Evolutionary conservation across 1,140 invertebrate species (phyloP), one percentile per base, ranked within the genome.

Genomic region (Anagrus nilaparvatae): DNA sequence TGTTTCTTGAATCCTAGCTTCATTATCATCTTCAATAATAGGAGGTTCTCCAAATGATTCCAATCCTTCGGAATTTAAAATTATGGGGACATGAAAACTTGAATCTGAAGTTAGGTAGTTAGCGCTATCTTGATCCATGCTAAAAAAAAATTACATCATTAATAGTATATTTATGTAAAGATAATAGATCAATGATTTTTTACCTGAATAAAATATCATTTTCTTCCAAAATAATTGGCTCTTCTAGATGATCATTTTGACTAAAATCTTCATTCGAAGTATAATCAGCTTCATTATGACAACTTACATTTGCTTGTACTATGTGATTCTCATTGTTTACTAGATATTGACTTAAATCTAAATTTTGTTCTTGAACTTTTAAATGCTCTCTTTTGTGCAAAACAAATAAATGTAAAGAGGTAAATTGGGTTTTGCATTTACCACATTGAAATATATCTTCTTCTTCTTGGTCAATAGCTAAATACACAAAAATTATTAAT

Each of bases 361-460:
- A 55, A 2, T 55, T 56, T 41, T 65, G 50, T 9, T 66, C 60
- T 44, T 54, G 53, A 21, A 59, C 38, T 40, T 65, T 65, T 19
- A 56, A 37, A 25, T 70, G 65, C 39, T 69, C 61, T 36, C 75
- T 71, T 58, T 81, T 81, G 52, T 80, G 78, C 12, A 61, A 49
- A 21, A 78, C 53, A 58, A 81, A 81, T 28, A 66, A 51, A 31
- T 63, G 52, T 21, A 80, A 56, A 0, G 71, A 73, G 3, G 69
- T 72, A 50, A 79, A 81, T 51, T 77, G 73, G 46, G 71, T 76
- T 54, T 79, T 79, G 53, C 78, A 81, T 58, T 77, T 77, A 4
- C 78, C 78, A 66, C 78, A 81, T 47, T 79, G 76, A 52, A 79
- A 79, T 28, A 79, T 59, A 59, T 81, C 78, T 34, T 76, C 75